A percentile compares a stretch with the other conserved stretches of the same genome.
These are phyloP conservation scores for Alosa alosa DNA, from an alignment of 2,113 vertebrate species.

Conservation along the genomic window DNA sequence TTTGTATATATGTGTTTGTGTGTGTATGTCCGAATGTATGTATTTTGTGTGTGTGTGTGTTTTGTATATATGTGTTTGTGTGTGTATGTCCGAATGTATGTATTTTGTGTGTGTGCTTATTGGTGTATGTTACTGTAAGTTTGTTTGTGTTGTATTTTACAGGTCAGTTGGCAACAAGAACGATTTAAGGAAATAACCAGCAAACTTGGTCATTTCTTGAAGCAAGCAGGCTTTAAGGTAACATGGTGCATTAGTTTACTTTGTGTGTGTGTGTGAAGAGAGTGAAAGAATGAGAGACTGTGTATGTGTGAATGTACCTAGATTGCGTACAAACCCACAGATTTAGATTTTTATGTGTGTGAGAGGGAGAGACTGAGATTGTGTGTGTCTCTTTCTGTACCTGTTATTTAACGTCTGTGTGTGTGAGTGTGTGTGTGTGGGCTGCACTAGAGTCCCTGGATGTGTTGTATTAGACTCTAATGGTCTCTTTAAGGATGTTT, in stretches of 20 bases:
- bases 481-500: too few species aligned
- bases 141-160: slow-evolving; percentile 25
- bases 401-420: not conserved
- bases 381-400: not conserved
- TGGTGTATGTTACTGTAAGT: not conserved
- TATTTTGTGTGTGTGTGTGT: not conserved
- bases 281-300: not conserved
- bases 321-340: not conserved
- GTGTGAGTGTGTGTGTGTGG: not conserved
- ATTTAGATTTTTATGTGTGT: not conserved
- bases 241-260: not conserved
- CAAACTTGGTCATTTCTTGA: slow-evolving; percentile 95
- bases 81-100: not conserved
- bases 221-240: slow-evolving; percentile 98
- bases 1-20: not conserved
- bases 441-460: too few species aligned
- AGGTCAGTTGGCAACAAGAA: slow-evolving; percentile 94
- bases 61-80: not conserved
- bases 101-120: not conserved
- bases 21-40: not conserved
- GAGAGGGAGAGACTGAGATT: not conserved
- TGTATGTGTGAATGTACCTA: not conserved
- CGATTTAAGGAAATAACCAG: slow-evolving; percentile 88
- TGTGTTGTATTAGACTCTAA: too few species aligned
- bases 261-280: not conserved